phyloP scores from a whole-genome alignment of 2,888 invertebrate genomes.

The Eucriotettix oculatus region DNA sequence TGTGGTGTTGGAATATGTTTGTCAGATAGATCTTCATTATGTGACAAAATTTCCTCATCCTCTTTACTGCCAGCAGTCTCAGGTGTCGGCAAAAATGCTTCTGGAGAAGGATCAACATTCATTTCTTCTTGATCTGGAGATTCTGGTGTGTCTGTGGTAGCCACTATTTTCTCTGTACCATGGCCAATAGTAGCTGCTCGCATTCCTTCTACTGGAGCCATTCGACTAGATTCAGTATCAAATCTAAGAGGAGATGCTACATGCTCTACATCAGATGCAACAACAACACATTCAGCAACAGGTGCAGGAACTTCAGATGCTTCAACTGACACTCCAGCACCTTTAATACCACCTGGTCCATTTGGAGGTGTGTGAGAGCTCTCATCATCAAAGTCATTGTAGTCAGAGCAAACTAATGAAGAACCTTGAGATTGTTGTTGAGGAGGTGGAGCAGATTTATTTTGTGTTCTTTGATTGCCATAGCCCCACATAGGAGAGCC shows the following conservation, averaged over 20 bases:
- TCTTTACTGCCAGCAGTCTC: constrained; percentile 44
- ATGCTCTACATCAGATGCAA: too few species aligned
- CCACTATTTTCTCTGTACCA: constrained; percentile 18
- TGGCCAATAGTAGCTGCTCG: not conserved
- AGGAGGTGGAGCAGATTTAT: not conserved
- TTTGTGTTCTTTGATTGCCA: not conserved
- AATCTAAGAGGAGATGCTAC: too few species aligned
- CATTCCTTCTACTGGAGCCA: not conserved
- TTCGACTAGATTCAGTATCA: too few species aligned
- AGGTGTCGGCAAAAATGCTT: constrained; percentile 30
- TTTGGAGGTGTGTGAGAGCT: constrained; percentile 32
- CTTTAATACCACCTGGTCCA: constrained; percentile 1
- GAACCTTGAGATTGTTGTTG: constrained; percentile 22
- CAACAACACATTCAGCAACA: too few species aligned
- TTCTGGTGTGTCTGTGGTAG: constrained; percentile 31
- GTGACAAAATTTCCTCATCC: constrained; percentile 6
- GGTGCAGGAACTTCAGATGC: not conserved
- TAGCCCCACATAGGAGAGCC: constrained; percentile 20
- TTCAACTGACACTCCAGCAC: not conserved
- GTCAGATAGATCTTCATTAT: not conserved
- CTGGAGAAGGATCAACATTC: constrained; percentile 27
- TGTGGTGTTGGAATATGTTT: too few species aligned
- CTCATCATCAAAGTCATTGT: constrained; percentile 41
- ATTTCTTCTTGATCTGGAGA: constrained; percentile 36
- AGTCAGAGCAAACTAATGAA: constrained; percentile 38